Evolutionary conservation across 2,797 vertebrate genomes (phyloP).

Genomic region (Sebastes aleutianus): DNA sequence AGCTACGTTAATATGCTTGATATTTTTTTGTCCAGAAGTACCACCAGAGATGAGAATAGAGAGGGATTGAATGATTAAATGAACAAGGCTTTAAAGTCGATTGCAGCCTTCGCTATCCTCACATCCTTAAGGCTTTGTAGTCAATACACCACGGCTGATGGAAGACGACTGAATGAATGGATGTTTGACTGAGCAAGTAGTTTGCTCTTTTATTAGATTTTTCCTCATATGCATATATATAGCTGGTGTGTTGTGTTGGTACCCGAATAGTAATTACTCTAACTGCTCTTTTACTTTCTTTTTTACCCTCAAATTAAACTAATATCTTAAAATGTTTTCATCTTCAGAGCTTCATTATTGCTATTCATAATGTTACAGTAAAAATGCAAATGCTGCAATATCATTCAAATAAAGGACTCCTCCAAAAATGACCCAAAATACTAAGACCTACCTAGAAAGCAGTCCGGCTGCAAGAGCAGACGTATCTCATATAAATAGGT

Average conservation of each 20-base stretch:
- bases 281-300: constrained; percentile 15
- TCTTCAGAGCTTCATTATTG: constrained; percentile 20
- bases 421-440: not conserved
- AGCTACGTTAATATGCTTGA: constrained; percentile 36
- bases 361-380: constrained; percentile 2
- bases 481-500: not conserved
- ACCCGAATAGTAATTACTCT: constrained; percentile 19
- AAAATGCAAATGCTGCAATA: not conserved
- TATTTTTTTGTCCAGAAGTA: constrained; percentile 27
- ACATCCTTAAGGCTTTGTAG: constrained; percentile 51
- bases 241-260: constrained; percentile 40
- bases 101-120: constrained; percentile 40
- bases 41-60: constrained; percentile 25
- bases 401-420: constrained; percentile 4
- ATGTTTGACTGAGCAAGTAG: constrained; percentile 53
- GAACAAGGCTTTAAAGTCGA: constrained; percentile 56
- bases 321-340: constrained; percentile 24
- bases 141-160: constrained; percentile 43
- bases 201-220: constrained; percentile 63
- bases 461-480: not conserved
- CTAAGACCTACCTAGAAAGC: not conserved
- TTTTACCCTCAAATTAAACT: constrained; percentile 19
- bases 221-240: constrained; percentile 68
- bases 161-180: constrained; percentile 30
- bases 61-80: constrained; percentile 57